These are phyloP conservation scores for Drosophila anomelani DNA, from an alignment of 2,888 invertebrate genomes.

Conservation along the genomic window DNA sequence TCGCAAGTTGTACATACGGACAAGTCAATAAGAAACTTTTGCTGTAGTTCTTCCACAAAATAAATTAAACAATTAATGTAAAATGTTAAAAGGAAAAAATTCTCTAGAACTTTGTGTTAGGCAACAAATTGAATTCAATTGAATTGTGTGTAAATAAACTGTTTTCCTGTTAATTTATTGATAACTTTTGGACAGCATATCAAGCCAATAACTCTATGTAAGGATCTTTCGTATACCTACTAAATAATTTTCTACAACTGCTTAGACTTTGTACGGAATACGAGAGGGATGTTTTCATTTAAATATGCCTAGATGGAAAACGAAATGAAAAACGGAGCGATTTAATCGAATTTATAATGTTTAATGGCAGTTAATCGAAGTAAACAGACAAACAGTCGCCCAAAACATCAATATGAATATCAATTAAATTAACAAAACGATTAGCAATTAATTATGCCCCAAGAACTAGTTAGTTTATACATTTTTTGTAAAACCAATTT, in stretches of 20 bases:
- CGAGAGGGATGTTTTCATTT: conserved; percentile 19
- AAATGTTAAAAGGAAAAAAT: conserved; percentile 32
- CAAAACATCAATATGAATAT: conserved; percentile 59
- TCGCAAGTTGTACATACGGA: conserved; percentile 45
- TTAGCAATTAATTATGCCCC: conserved; percentile 63
- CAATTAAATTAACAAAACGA: conserved; percentile 68
- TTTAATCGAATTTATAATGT: conserved; percentile 83
- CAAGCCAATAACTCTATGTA: conserved; percentile 53
- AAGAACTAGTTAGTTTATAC: conserved; percentile 72
- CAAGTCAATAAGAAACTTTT: conserved; percentile 44
- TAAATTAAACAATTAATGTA: conserved; percentile 45
- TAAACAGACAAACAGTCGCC: conserved; percentile 15
- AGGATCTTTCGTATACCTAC: conserved; percentile 57
- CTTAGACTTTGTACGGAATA: conserved; percentile 21
- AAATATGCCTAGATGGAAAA: conserved; percentile 15
- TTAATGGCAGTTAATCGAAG: conserved; percentile 70
- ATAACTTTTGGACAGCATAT: conserved; percentile 62
- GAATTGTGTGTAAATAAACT: conserved; percentile 61
- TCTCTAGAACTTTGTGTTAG: conserved; percentile 41
- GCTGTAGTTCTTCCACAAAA: conserved; percentile 70
- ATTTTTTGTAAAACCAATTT: conserved; percentile 76
- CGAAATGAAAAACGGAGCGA: conserved; percentile 56
- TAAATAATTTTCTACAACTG: conserved; percentile 49
- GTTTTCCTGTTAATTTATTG: conserved; percentile 44
- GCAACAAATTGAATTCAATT: conserved; percentile 7